Evolutionary conservation across 2,797 vertebrate genomes (phyloP), one percentile per base, ranked within the genome.

Genomic region (Pteronotus mesoamericanus): DNA sequence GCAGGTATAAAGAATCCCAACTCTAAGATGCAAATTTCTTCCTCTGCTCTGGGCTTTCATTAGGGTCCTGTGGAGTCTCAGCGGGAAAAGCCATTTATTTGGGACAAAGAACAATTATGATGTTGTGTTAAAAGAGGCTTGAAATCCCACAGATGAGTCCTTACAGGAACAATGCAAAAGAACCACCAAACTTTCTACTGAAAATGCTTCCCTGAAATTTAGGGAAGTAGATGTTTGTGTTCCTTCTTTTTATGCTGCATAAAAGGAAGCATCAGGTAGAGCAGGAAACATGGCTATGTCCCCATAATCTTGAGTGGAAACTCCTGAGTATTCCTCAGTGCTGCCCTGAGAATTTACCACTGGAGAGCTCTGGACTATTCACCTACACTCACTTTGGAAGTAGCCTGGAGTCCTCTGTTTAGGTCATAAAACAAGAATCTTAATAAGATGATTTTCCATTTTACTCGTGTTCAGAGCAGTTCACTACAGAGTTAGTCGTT

Each of bases 281-380:
- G 37, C 55, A 26, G 24, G 29, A 44, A 48, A 32, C 48, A 0
- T 0, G 3, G 18, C 78, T 32, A 0, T 4, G 10, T 2, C 7
- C 18, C 48, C 32, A 11, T n/a, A 21, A 32, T 10, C 0, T 0
- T 22, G 51, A 9, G 16, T 0, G 0, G 83, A 78, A 94, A 44
- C 14, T 12, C 15, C 10, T 1, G 10, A 26, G 61, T 21, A 32
- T 89, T 53, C 68, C 71, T 55, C 61, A 66, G 1, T 4, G 26
- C 37, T 4, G 1, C 7, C 42, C 55, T 24, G 77, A 91, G 71
- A 59, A 12, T 24, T 48, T 5, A 77, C 4, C 3, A 37, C 4
- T 0, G 24, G 42, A 68, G 9, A 75, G 26, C 9, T 46, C 57
- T 61, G 22, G 29, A n/a, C 24, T 86, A 22, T 61, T 86, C 34